Conservation (phyloP, 2,797 vertebrate genomes). For the Mustela erminea region DNA sequence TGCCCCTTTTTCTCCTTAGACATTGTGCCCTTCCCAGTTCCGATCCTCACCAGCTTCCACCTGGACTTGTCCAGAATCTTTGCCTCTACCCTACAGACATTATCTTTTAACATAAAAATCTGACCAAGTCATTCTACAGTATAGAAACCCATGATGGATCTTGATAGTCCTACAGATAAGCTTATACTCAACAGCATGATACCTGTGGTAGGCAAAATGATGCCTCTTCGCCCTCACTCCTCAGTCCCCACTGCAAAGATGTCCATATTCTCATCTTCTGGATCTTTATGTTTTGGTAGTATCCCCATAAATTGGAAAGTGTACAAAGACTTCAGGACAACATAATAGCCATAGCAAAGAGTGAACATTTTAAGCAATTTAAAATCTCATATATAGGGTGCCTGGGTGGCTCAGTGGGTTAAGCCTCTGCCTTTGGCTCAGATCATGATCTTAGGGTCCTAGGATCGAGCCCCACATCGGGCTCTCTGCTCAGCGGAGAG, state of each 20-base stretch:
- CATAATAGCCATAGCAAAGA: neutral
- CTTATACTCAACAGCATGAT: neutral
- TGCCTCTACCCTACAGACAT: neutral
- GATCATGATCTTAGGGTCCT: too few relatives aligned
- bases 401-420: too few relatives aligned
- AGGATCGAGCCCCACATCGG: too few relatives aligned
- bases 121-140: neutral
- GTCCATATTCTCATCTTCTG: neutral
- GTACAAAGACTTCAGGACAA: neutral
- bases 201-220: neutral
- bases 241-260: neutral
- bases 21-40: neutral
- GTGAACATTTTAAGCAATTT: neutral
- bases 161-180: neutral
- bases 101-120: slow-evolving; percentile 17
- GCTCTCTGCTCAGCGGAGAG: too few relatives aligned
- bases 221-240: accelerated
- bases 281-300: neutral
- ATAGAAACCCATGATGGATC: neutral
- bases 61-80: neutral
- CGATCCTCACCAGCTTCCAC: neutral
- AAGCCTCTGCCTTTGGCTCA: too few relatives aligned
- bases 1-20: neutral
- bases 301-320: neutral
- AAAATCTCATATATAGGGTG: neutral